Evolutionary conservation across 2,888 invertebrate species (phyloP).

Genomic region (Eremobia ochroleuca): DNA sequence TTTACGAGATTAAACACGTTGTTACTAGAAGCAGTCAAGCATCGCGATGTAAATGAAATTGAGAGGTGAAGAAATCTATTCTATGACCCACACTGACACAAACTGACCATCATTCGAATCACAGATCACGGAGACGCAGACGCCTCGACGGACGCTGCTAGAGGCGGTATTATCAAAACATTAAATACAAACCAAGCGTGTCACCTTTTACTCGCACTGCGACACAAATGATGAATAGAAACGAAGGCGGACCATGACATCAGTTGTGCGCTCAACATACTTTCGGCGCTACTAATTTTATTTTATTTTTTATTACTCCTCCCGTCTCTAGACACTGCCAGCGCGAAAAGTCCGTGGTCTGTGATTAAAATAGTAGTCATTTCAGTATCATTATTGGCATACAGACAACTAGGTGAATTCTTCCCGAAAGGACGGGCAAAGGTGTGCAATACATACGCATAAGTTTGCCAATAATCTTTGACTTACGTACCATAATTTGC

Average conservation of each 20-base stretch:
- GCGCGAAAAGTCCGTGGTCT: not conserved
- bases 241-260: not conserved
- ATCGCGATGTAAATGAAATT: constrained; percentile 55
- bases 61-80: constrained; percentile 55
- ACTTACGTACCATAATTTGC: not conserved
- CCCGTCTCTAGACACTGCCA: not conserved
- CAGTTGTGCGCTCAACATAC: not conserved
- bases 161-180: not conserved
- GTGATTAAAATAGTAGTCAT: too few species aligned
- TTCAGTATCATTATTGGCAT: not conserved
- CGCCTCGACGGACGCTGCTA: too few species aligned
- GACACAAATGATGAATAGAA: not conserved
- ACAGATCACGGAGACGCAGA: not conserved
- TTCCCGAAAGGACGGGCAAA: not conserved
- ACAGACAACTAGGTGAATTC: not conserved
- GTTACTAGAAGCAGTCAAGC: constrained; percentile 73
- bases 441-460: not conserved
- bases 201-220: not conserved
- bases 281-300: not conserved
- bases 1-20: constrained; percentile 75
- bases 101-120: not conserved
- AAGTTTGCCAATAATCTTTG: not conserved
- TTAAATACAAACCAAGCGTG: not conserved
- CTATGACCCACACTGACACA: not conserved
- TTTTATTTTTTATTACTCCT: not conserved